Conservation (phyloP, 2,888 invertebrate species). For the Volucella bombylans region DNA sequence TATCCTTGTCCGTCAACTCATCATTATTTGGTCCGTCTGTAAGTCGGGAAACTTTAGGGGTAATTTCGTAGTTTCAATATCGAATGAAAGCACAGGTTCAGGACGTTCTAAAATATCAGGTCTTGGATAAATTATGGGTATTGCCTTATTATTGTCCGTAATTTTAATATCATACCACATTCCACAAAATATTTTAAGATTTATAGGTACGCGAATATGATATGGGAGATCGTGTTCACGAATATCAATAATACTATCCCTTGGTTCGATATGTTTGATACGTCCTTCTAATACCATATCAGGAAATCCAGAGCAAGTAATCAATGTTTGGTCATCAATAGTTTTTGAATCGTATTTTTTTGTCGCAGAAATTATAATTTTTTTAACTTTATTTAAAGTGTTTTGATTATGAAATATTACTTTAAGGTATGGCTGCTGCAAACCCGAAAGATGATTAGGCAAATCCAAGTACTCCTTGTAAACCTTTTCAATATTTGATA, state of each 20-base stretch:
- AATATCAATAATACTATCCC: slow-evolving; percentile 97
- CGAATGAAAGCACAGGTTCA: slow-evolving; percentile 97
- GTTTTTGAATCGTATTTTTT: slow-evolving; percentile 93
- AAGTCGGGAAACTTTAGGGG: slow-evolving; percentile 99
- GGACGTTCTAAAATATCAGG: slow-evolving; percentile 95
- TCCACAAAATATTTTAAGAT: slow-evolving; percentile 96
- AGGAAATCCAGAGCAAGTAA: slow-evolving; percentile 85
- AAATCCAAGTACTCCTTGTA: slow-evolving; percentile 97
- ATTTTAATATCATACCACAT: slow-evolving; percentile 95
- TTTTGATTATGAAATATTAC: slow-evolving; percentile 93
- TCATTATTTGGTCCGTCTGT: slow-evolving; percentile 98
- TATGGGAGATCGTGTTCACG: slow-evolving; percentile 99
- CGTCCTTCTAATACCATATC: slow-evolving; percentile 83
- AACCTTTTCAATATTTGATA: slow-evolving; percentile 90
- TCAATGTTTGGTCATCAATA: slow-evolving; percentile 92
- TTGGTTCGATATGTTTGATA: slow-evolving; percentile 88
- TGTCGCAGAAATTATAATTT: slow-evolving; percentile 92
- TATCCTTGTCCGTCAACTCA: slow-evolving; percentile 98
- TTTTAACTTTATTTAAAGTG: slow-evolving; percentile 93
- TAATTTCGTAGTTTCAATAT: slow-evolving; percentile 99
- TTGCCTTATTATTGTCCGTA: slow-evolving; percentile 6
- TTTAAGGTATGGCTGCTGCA: slow-evolving; percentile 95
- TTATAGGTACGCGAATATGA: slow-evolving; percentile 97
- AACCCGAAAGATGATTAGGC: slow-evolving; percentile 97
- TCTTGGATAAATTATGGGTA: slow-evolving; percentile 88